A percentile compares a stretch with the other conserved stretches of the same genome.
phyloP scores from a whole-genome alignment of 2,113 vertebrate genomes.

The Sinocyclocheilus anshuiensis region DNA sequence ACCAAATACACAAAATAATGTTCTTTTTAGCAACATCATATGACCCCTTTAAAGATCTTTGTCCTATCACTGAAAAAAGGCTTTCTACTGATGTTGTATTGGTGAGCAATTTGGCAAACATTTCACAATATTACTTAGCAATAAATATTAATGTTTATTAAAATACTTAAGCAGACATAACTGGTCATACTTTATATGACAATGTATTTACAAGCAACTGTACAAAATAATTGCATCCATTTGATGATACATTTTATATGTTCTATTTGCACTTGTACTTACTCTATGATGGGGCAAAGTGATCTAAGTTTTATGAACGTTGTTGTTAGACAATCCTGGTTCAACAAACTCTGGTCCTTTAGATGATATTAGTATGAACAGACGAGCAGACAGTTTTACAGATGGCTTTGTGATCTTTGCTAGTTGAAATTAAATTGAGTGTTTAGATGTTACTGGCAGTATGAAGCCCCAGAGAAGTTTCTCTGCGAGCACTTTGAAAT shows the following conservation, averaged over 20 bases:
- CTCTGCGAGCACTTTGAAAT: background rate
- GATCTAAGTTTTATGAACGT: background rate
- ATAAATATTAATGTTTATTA: background rate
- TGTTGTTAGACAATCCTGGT: background rate
- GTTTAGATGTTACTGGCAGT: background rate
- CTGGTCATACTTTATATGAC: background rate
- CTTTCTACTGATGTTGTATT: too few species aligned
- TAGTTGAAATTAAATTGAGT: background rate
- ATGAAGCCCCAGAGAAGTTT: background rate
- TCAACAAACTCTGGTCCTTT: background rate
- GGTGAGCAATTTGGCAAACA: too few species aligned
- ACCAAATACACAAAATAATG: too few species aligned
- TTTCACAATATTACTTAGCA: background rate
- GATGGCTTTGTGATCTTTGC: slow-evolving; percentile 3
- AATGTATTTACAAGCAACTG: background rate
- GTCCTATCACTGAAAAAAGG: background rate
- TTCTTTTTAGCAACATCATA: too few species aligned
- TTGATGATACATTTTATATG: background rate
- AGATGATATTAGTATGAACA: background rate
- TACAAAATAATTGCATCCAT: background rate
- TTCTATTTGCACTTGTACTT: background rate
- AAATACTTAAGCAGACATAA: background rate
- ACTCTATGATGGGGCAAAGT: background rate
- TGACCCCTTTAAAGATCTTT: background rate
- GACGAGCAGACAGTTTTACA: background rate